A percentile compares a stretch with the other conserved stretches of the same genome.
Conservation (phyloP, 1,140 invertebrate genomes). For the Ceratosolen fusciceps region DNA sequence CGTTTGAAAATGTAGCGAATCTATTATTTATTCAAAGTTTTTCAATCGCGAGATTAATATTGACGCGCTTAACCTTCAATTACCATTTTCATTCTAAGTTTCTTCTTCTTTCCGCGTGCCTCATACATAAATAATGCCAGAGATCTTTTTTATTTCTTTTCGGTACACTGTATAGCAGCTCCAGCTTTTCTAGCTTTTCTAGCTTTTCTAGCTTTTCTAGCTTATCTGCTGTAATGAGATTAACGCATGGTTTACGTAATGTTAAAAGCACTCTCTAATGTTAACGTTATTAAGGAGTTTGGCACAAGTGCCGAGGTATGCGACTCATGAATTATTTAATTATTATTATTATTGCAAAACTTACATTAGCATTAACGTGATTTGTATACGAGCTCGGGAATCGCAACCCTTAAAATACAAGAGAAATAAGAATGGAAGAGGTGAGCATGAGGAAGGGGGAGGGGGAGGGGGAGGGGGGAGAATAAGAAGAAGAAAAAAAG, state of each 20-base stretch:
- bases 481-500: background rate
- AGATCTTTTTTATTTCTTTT: conserved; percentile 38
- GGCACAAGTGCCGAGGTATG: background rate
- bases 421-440: too few relatives aligned
- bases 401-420: background rate
- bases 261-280: background rate
- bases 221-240: too few relatives aligned
- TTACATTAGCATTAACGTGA: conserved; percentile 28
- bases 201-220: too few relatives aligned
- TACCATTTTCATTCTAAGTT: conserved; percentile 12
- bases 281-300: conserved; percentile 31
- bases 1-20: too few relatives aligned
- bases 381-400: conserved; percentile 10
- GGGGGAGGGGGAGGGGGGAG: too few relatives aligned
- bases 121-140: conserved; percentile 34
- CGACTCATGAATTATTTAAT: conserved; percentile 37
- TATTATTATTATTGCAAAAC: conserved; percentile 28
- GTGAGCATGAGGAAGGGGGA: too few relatives aligned
- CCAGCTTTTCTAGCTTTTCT: too few relatives aligned
- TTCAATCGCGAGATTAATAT: background rate
- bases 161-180: background rate
- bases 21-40: too few relatives aligned
- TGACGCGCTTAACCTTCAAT: conserved; percentile 24
- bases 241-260: conserved; percentile 15
- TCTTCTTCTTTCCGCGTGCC: background rate